These are phyloP conservation scores for Terebella lapidaria DNA, from an alignment of 2,888 invertebrate genomes.

Conservation along the genomic window DNA sequence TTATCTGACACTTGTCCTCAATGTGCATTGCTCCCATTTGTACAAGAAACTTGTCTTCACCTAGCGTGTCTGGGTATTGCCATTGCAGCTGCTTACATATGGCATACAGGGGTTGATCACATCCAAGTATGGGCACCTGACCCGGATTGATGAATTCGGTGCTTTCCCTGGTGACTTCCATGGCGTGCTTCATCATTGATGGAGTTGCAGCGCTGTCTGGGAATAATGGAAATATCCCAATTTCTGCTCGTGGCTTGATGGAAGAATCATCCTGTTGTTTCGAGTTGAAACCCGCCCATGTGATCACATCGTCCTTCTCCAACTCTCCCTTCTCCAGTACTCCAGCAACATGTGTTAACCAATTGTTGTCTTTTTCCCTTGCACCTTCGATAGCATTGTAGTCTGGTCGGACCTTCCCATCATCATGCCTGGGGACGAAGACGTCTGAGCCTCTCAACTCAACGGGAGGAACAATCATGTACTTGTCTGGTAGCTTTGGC, in stretches of 20 bases:
- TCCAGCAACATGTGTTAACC: neutral
- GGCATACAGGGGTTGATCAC: slow-evolving; percentile 11
- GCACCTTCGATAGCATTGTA: neutral
- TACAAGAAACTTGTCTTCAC: neutral
- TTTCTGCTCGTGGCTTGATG: slow-evolving; percentile 4
- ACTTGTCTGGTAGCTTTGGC: neutral
- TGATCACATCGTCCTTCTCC: neutral
- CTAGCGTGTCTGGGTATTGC: neutral
- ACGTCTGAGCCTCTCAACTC: neutral
- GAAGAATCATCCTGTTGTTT: neutral
- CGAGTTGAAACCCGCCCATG: slow-evolving; percentile 9
- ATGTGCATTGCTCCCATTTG: neutral
- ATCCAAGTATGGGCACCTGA: slow-evolving; percentile 9
- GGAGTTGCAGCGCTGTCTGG: slow-evolving; percentile 9
- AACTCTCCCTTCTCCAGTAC: neutral
- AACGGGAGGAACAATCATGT: neutral
- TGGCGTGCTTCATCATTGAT: slow-evolving; percentile 9
- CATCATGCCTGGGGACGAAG: neutral
- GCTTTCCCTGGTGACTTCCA: slow-evolving; percentile 7
- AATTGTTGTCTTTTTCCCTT: neutral
- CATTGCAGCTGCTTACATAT: slow-evolving; percentile 3
- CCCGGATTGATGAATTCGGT: slow-evolving; percentile 12
- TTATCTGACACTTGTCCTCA: neutral
- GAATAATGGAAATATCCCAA: slow-evolving; percentile 10
- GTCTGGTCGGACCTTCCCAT: neutral